Base-by-base conservation (phyloP, 2,113 vertebrate genomes). In the Xiphophorus maculatus region DNA sequence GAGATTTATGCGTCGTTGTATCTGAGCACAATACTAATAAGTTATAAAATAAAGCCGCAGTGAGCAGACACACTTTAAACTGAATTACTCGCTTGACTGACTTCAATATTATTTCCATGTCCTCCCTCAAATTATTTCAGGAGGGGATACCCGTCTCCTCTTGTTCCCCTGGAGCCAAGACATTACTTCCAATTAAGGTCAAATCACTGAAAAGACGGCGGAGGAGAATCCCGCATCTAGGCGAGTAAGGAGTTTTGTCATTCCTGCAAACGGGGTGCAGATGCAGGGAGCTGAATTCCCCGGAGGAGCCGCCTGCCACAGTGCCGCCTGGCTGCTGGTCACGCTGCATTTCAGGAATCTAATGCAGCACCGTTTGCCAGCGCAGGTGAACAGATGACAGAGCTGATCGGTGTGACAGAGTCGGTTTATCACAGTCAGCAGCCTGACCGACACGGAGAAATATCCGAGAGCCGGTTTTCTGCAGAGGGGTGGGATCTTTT, bases 141-240 rank as follows among this genome's bases (percentile, higher is more conserved):
- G 80, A 87, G 88, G 76, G 80, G 79, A 90, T 81, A 69, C 77
- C 76, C 68, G 1, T 77, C 79, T 82, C 67, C 67, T 69, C 13
- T 76, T 42, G 22, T 64, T 85, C 81, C 88, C 85, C 60, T 48
- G 82, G 51, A 76, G 91, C 64, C n/a, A 54, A 75, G 78, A 84
- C 86, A 87, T 89, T 72, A 61, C 77, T 84, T 85, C 83, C 84
- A 92, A 91, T 92, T 91, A 87, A 89, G 80, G 76, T 78, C 5
- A 30, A 3, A n/a, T 77, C 40, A 51, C 70, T 63, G 19, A 67
- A 64, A 48, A 60, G 66, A 66, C 42, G 69, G 69, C 71, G 78
- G 30, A 44, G 58, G 72, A 84, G 74, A 89, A 89, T 79, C 85
- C 78, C 51, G 66, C 44, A 74, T 76, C 74, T 71, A 42, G 75